A percentile compares a stretch with the other conserved stretches of the same genome.
Evolutionary conservation across 2,888 invertebrate genomes (phyloP).

Genomic region (Diaphora mendica): DNA sequence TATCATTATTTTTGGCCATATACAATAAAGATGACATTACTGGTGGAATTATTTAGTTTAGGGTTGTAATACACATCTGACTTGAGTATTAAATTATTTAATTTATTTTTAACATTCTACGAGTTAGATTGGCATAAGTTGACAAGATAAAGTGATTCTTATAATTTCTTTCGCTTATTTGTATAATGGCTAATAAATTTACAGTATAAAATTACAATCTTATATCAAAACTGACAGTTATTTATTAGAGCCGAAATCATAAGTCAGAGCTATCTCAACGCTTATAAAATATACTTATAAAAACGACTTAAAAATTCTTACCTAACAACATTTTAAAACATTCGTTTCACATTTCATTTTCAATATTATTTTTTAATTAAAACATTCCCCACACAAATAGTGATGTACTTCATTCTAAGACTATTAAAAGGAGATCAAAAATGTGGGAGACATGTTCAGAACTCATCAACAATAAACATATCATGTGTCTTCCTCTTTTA

Average conservation of each 20-base stretch:
- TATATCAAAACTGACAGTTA: background rate
- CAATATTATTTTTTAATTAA: background rate
- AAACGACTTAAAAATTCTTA: background rate
- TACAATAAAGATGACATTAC: background rate
- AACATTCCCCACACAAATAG: slow-evolving; percentile 3
- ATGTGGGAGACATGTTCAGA: background rate
- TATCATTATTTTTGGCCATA: background rate
- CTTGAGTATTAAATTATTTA: slow-evolving; percentile 1
- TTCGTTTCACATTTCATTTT: background rate
- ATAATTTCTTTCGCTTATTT: background rate
- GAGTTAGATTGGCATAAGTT: background rate
- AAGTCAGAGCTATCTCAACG: background rate
- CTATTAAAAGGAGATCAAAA: slow-evolving; percentile 21
- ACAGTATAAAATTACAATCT: slow-evolving; percentile 5
- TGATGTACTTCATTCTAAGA: slow-evolving; percentile 16
- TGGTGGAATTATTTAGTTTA: background rate
- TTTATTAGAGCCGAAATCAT: background rate
- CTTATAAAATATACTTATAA: background rate
- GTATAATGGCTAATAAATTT: background rate
- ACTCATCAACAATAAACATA: background rate
- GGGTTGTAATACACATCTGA: background rate
- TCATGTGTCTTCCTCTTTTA: background rate
- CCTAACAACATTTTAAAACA: background rate
- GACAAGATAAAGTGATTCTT: background rate
- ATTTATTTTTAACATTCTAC: background rate